Base-by-base conservation (phyloP, 2,888 invertebrate genomes). In the Congeria kusceri region DNA sequence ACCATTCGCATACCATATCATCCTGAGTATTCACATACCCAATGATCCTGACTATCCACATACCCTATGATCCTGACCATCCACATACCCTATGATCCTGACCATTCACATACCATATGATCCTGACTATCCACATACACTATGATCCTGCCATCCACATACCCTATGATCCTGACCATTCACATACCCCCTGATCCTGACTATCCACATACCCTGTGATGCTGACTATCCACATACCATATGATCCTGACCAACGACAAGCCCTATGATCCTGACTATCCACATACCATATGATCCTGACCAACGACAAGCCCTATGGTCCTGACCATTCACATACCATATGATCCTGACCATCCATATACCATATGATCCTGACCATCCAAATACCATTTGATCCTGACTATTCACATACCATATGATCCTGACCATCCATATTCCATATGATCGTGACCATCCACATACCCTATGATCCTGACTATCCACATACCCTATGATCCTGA, bases 1-100 rank as follows among this genome's bases (percentile, higher is more conserved):
- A 99, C 98, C 13, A n/a, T n/a, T n/a, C n/a, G n/a, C n/a, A n/a
- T n/a, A n/a, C n/a, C n/a, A n/a, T n/a, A n/a, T n/a, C n/a, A n/a
- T n/a, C n/a, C n/a, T n/a, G n/a, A n/a, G n/a, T n/a, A n/a, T n/a
- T n/a, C 3, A 39, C 39, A 39, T 85, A 94, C 94, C 99, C 98
- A 1, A 98, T 94, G 80, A 99, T 96, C 89, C 97, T 95, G 15
- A 99, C 98, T n/a, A n/a, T n/a, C 13, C 3, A 39, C 39, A 39
- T 85, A 94, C 94, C 99, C 98, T 1, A 98, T 94, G 80, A 99
- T 96, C 89, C 97, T 95, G 15, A 99, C 98, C n/a, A n/a, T n/a
- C 13, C 3, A 39, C 39, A 39, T 85, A 94, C 94, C 99, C 98
- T 1, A 98, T 94, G 80, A 99, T 96, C 89, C 97, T 95, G 15